Evolutionary conservation across 2,113 vertebrate genomes (phyloP).

Genomic region (Protomyctophum bolini): DNA sequence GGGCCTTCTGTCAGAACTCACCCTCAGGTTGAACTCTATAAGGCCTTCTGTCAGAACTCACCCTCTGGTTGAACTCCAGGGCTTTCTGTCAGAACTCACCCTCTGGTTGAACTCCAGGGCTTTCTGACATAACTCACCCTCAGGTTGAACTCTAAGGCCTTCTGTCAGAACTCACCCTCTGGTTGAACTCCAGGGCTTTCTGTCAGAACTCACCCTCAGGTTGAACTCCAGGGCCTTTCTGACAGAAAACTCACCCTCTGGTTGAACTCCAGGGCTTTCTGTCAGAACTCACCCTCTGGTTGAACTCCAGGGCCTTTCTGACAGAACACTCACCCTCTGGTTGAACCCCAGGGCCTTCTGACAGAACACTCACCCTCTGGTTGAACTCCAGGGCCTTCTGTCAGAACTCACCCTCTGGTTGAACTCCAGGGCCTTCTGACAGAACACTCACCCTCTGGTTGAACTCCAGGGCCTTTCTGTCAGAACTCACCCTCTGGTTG

Average conservation of each 20-base stretch:
- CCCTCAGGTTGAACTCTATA: slow-evolving; percentile 92
- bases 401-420: slow-evolving; percentile 87
- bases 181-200: slow-evolving; percentile 93
- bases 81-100: slow-evolving; percentile 90
- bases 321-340: slow-evolving; percentile 85
- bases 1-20: slow-evolving; percentile 87
- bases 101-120: slow-evolving; percentile 92
- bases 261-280: slow-evolving; percentile 93
- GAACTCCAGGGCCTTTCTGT: slow-evolving; percentile 95
- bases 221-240: slow-evolving; percentile 95
- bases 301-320: slow-evolving; percentile 95
- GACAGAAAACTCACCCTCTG: slow-evolving; percentile 86
- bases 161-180: slow-evolving; percentile 87
- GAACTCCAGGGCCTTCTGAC: slow-evolving; percentile 93
- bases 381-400: slow-evolving; percentile 93
- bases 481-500: slow-evolving; percentile 87
- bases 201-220: slow-evolving; percentile 85
- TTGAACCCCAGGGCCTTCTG: slow-evolving; percentile 93
- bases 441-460: slow-evolving; percentile 87
- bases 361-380: slow-evolving; percentile 85
- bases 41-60: slow-evolving; percentile 87
- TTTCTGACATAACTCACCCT: slow-evolving; percentile 89
- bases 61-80: slow-evolving; percentile 91
- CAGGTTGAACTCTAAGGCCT: slow-evolving; percentile 91
- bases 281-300: slow-evolving; percentile 86